phyloP scores from a whole-genome alignment of 2,113 vertebrate species.

The Progne subis region DNA sequence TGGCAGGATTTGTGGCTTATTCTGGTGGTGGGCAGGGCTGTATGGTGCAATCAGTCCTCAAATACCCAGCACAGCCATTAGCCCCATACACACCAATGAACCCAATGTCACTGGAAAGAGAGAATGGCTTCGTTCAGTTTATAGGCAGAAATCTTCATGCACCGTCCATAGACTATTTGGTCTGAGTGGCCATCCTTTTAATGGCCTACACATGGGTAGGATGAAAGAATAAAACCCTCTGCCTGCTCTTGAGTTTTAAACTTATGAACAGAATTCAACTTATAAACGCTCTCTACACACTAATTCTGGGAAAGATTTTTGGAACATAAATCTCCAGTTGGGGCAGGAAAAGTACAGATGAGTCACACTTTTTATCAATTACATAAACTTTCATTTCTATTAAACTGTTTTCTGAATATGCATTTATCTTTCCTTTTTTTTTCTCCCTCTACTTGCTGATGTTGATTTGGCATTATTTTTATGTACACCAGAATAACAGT shows the following conservation, averaged over 20 bases:
- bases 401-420: not conserved
- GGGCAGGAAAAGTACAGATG: not conserved
- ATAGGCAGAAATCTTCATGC: not conserved
- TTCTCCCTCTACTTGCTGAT: not conserved
- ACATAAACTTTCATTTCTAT: not conserved
- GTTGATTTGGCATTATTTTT: not conserved
- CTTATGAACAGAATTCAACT: not conserved
- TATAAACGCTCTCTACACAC: not conserved
- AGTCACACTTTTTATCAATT: conserved; percentile 24
- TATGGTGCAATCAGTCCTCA: not conserved
- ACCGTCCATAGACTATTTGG: not conserved
- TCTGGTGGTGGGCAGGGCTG: not conserved
- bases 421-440: not conserved
- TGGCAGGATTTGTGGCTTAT: not conserved
- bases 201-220: fast-evolving
- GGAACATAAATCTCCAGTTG: not conserved
- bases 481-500: not conserved
- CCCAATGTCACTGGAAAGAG: not conserved
- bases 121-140: not conserved
- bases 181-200: not conserved
- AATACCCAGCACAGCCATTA: not conserved
- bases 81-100: not conserved
- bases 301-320: not conserved
- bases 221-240: not conserved
- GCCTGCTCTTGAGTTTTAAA: not conserved